Conservation (phyloP, 2,888 invertebrate genomes). For the Dryocosmus kuriphilus region DNA sequence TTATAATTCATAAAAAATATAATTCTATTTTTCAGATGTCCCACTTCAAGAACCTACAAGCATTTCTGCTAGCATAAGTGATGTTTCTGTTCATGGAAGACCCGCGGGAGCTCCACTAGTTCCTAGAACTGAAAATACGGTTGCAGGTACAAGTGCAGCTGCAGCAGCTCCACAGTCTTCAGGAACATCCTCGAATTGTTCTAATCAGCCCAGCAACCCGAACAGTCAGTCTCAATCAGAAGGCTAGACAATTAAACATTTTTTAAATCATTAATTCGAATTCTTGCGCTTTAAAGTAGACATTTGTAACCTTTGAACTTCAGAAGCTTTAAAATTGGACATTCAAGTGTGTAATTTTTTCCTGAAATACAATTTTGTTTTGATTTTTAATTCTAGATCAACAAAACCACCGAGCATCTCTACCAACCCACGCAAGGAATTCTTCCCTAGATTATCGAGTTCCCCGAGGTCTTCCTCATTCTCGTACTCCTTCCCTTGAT, state of each 20-base stretch:
- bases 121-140: conserved; percentile 63
- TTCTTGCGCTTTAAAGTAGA: conserved; percentile 14
- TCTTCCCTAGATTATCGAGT: conserved; percentile 89
- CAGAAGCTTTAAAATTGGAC: too few species aligned
- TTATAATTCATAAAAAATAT: conserved; percentile 30
- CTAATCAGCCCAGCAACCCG: conserved; percentile 59
- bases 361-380: background rate
- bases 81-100: conserved; percentile 74
- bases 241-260: background rate
- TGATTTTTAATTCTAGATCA: conserved; percentile 57
- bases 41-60: conserved; percentile 79
- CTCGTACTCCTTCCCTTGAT: conserved; percentile 90
- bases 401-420: conserved; percentile 61
- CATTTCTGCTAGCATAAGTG: conserved; percentile 64
- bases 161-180: conserved; percentile 51
- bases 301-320: too few species aligned
- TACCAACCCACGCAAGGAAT: conserved; percentile 82
- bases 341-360: too few species aligned
- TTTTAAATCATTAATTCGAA: background rate
- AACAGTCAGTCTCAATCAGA: conserved; percentile 55
- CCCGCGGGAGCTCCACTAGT: conserved; percentile 51
- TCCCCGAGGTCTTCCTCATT: conserved; percentile 82
- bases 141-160: conserved; percentile 57
- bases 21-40: conserved; percentile 73
- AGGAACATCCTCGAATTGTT: conserved; percentile 51